phyloP scores from a whole-genome alignment of 2,888 invertebrate species.

The Orthosia gracilis region DNA sequence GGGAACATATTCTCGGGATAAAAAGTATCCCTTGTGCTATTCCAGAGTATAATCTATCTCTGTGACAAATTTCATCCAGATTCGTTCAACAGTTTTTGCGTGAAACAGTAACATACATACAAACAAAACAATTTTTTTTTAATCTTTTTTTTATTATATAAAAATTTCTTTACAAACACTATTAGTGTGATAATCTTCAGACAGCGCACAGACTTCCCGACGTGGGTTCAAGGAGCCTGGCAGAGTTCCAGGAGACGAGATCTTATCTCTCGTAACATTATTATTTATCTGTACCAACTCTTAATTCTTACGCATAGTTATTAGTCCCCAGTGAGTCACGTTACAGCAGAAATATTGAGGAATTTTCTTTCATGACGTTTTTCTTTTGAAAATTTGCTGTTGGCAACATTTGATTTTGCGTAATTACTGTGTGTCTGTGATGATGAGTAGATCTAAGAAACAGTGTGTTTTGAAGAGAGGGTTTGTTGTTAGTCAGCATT shows the following conservation, averaged over 20 bases:
- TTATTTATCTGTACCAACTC: conserved; percentile 30
- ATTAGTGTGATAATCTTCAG: conserved; percentile 6
- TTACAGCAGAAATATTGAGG: neutral
- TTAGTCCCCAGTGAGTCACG: conserved; percentile 19
- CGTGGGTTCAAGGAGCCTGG: conserved; percentile 46
- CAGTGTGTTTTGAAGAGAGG: neutral
- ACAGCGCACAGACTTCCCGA: conserved; percentile 33
- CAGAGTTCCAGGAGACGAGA: conserved; percentile 28
- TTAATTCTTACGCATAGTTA: conserved; percentile 19
- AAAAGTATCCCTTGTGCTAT: too few relatives aligned
- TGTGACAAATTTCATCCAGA: too few relatives aligned
- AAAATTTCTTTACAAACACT: too few relatives aligned
- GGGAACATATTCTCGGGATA: too few relatives aligned
- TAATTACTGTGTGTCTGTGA: too few relatives aligned
- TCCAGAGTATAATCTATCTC: too few relatives aligned
- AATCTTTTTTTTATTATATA: too few relatives aligned
- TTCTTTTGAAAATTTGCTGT: conserved; percentile 10
- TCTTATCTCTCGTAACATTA: conserved; percentile 27
- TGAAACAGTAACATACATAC: too few relatives aligned
- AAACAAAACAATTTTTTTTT: too few relatives aligned
- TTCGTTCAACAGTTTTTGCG: too few relatives aligned
- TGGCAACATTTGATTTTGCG: conserved; percentile 2
- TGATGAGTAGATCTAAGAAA: too few relatives aligned
- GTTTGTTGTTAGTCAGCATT: neutral
- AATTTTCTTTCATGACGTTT: neutral